Base-by-base conservation (phyloP, 2,797 vertebrate genomes). In the Pseudochirops corinnae region DNA sequence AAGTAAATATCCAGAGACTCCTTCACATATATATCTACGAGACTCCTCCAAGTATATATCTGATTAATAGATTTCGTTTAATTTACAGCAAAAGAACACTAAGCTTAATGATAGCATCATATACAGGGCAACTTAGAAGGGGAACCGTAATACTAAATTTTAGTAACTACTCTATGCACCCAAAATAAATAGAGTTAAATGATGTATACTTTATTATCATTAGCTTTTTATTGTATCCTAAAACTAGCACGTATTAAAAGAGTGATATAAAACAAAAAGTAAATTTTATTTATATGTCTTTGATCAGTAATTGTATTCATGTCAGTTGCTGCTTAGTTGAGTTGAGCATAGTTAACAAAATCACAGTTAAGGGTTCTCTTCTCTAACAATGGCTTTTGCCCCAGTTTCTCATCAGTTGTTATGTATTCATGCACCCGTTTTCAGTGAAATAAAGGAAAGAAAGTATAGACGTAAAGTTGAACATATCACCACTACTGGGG, bases 21-120 rank as follows among this genome's bases (percentile, higher is more conserved):
- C 56, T 57, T 21, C 5, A 5, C 94, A 33, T 16, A 60, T 0
- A 28, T 11, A 93, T 0, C 1, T 97, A 29, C 1, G 58, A 2
- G 56, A 57, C 56, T 56, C 56, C 56, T 56, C 56, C 18, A 14
- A 95, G 39, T 16, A 60, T 0, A 28, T 11, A 93, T 0, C 1
- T 97, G 55, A 46, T 97, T 91, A 90, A 90, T 55, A 87, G 58
- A 31, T 56, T 82, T 92, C 13, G 6, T 62, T 92, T 94, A 95
- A 94, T 95, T 11, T 90, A 46, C 74, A 0, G 0, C 90, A 94
- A 95, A 93, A 90, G 93, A 94, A 16, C 24, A 16, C 52, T 39
- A 28, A 57, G 12, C 31, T 91, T 94, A 94, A 52, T 55, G 31
- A 67, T 13, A 96, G 0, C 10, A 52, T 24, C 46, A 82, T 93